A percentile compares a stretch with the other conserved stretches of the same genome.
These are phyloP conservation scores for Conus canariensis DNA, from an alignment of 2,888 invertebrate genomes.

Conservation along the genomic window DNA sequence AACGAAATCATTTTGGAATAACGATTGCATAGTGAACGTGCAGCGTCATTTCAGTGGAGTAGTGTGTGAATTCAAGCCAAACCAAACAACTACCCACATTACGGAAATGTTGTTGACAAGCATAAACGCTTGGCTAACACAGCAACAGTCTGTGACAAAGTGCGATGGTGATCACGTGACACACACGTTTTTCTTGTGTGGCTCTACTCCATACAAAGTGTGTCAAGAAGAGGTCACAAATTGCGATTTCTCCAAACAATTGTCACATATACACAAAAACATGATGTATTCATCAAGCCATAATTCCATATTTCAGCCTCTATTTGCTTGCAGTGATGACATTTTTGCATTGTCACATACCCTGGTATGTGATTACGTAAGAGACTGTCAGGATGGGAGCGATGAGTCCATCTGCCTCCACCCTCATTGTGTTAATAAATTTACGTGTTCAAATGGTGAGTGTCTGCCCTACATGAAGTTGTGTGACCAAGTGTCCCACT, in stretches of 20 bases:
- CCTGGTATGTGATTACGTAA: background rate
- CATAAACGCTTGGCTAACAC: background rate
- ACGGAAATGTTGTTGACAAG: background rate
- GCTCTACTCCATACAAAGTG: background rate
- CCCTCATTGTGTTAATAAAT: background rate
- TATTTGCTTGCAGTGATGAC: background rate
- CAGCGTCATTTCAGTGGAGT: background rate
- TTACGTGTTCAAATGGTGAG: background rate
- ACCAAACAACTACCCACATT: background rate
- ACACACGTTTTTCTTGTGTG: background rate
- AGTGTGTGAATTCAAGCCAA: background rate
- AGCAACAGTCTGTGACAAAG: background rate
- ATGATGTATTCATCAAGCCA: background rate
- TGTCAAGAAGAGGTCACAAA: background rate
- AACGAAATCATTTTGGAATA: too few species aligned
- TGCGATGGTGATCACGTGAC: background rate
- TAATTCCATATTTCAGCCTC: background rate
- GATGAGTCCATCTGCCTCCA: background rate
- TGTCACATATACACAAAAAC: background rate
- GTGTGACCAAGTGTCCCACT: slow-evolving; percentile 41
- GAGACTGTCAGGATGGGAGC: background rate
- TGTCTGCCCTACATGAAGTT: background rate
- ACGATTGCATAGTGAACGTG: too few species aligned
- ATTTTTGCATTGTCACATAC: background rate
- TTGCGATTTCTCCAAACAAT: background rate